Conservation (phyloP, 2,888 invertebrate species). For the Epirrhoe alternata region DNA sequence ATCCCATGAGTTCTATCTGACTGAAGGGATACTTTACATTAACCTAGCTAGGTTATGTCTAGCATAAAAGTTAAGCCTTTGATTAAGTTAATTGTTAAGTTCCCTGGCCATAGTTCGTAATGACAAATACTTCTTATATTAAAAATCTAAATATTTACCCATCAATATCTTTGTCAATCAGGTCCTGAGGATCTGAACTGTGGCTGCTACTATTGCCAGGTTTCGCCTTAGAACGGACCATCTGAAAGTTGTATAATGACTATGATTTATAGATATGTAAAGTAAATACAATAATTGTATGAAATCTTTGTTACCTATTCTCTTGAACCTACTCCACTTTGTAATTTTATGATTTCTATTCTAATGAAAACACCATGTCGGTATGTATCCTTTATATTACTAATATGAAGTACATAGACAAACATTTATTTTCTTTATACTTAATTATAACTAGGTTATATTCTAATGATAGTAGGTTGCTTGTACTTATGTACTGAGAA, state of each 20-base stretch:
- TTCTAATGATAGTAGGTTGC: not conserved
- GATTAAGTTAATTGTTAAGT: too few species aligned
- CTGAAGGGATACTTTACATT: too few species aligned
- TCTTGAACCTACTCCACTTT: not conserved
- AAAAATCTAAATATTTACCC: conserved; percentile 70
- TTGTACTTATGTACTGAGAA: not conserved
- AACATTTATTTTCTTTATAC: not conserved
- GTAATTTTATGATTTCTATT: not conserved
- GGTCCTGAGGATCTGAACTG: conserved; percentile 72
- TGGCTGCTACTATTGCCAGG: conserved; percentile 71
- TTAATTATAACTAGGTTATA: not conserved
- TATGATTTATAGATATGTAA: conserved; percentile 36
- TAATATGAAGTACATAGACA: not conserved
- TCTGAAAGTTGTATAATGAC: conserved; percentile 68
- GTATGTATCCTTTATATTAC: conserved; percentile 14
- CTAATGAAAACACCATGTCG: conserved; percentile 26
- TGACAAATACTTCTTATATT: not conserved
- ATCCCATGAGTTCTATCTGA: too few species aligned
- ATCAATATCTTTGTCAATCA: conserved; percentile 77
- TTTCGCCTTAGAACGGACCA: conserved; percentile 77
- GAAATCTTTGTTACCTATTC: conserved; percentile 25
- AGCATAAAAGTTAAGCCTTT: too few species aligned
- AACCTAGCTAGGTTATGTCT: too few species aligned
- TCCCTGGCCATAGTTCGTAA: too few species aligned
- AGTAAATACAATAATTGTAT: conserved; percentile 4